Evolutionary conservation across 2,888 invertebrate genomes (phyloP).

Genomic region (Tipula lateralis): DNA sequence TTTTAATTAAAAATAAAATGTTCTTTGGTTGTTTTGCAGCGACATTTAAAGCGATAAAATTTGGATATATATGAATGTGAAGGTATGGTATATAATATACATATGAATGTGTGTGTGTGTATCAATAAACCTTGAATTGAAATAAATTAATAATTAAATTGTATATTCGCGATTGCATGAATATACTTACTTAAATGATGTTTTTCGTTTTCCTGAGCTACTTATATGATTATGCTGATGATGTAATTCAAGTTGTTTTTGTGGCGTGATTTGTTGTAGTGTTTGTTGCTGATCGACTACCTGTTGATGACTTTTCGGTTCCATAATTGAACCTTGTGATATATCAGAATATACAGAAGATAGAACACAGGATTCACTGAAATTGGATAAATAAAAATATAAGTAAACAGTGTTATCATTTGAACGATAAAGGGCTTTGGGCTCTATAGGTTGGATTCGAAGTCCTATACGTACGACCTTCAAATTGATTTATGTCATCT

Average conservation of each 20-base stretch:
- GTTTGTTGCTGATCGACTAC: neutral
- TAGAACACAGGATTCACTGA: neutral
- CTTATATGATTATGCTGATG: constrained; percentile 31
- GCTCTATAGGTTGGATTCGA: too few species aligned
- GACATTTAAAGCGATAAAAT: neutral
- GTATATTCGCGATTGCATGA: neutral
- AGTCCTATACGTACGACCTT: too few species aligned
- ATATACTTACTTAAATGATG: constrained; percentile 52
- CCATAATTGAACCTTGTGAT: constrained; percentile 12
- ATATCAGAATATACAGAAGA: neutral
- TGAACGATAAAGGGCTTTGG: too few species aligned
- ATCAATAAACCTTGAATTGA: neutral
- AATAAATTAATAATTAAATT: neutral
- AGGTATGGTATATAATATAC: too few species aligned
- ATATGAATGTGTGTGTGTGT: neutral
- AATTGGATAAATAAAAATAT: neutral
- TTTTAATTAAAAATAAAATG: neutral
- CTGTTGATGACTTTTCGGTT: neutral
- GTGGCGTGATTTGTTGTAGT: neutral
- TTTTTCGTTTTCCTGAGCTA: constrained; percentile 50
- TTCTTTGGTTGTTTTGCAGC: neutral
- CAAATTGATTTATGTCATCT: too few species aligned
- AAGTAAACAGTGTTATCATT: too few species aligned
- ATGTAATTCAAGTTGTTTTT: constrained; percentile 25
- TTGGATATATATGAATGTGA: neutral